Conservation (phyloP, 2,888 invertebrate species). For the Cerceris ruficornis region DNA sequence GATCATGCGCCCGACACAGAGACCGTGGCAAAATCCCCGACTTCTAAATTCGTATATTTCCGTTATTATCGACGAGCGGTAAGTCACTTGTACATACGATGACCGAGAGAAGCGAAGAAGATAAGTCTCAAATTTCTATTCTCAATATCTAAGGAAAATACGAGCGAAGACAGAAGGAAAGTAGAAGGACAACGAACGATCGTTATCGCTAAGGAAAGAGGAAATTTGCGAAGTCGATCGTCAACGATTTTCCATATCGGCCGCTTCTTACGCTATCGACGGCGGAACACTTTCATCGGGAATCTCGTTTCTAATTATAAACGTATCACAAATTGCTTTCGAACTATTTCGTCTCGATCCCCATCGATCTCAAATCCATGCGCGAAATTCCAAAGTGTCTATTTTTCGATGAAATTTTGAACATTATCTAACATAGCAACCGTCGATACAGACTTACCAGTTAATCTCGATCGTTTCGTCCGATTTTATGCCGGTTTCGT, state of each 20-base stretch:
- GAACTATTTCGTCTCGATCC: no score
- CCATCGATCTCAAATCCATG: no score
- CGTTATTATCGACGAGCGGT: conserved; percentile 49
- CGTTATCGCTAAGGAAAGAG: conserved; percentile 2
- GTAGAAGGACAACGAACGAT: conserved; percentile 18
- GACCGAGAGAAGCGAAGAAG: conserved; percentile 28
- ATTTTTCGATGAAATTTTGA: conserved; percentile 1
- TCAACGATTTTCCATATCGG: conserved; percentile 1
- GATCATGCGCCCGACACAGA: conserved; percentile 45
- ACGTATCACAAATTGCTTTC: no score
- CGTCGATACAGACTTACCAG: conserved; percentile 9
- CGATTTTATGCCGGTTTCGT: conserved; percentile 8
- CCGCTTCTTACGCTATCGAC: conserved; percentile 18
- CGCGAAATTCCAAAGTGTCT: neutral
- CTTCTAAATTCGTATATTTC: conserved; percentile 36
- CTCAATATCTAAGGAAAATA: neutral
- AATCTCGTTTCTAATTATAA: no score
- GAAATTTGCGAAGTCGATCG: conserved; percentile 21
- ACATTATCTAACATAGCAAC: neutral
- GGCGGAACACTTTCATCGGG: neutral
- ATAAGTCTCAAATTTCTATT: neutral
- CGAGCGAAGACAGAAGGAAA: neutral
- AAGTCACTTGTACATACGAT: conserved; percentile 36
- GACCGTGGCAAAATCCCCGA: conserved; percentile 61
- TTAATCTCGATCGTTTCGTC: neutral